Evolutionary conservation across 2,888 invertebrate genomes (phyloP).

Genomic region (Silvanus unidentatus): DNA sequence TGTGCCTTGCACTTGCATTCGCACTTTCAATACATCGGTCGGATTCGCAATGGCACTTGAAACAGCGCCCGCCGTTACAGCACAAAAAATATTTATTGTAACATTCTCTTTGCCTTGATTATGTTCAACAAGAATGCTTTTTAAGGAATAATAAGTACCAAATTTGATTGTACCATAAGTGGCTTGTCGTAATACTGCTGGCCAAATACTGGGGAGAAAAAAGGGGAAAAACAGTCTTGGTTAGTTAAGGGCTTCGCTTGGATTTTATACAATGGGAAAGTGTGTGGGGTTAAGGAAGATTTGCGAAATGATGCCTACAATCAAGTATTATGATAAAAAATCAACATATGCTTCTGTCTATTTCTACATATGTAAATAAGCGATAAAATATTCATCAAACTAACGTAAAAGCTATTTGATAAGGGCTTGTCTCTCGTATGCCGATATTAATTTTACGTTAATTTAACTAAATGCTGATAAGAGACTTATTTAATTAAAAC

Average conservation of each 20-base stretch:
- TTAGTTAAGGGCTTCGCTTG: too few species aligned
- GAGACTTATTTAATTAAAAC: neutral
- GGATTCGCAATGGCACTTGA: constrained; percentile 95
- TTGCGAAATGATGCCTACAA: neutral
- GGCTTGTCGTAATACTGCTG: constrained; percentile 86
- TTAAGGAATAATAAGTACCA: constrained; percentile 89
- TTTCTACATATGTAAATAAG: too few species aligned
- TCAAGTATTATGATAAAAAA: too few species aligned
- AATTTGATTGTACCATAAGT: constrained; percentile 96
- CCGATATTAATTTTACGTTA: too few species aligned
- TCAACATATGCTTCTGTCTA: too few species aligned
- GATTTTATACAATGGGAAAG: too few species aligned
- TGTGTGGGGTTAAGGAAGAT: neutral
- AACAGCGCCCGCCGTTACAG: constrained; percentile 78
- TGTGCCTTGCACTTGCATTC: constrained; percentile 77
- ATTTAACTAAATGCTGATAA: neutral
- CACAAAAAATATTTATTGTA: constrained; percentile 73
- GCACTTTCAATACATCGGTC: constrained; percentile 91
- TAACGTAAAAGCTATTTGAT: too few species aligned
- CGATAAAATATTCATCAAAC: too few species aligned
- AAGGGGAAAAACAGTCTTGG: constrained; percentile 9
- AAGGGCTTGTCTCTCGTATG: too few species aligned
- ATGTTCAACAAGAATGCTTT: constrained; percentile 59
- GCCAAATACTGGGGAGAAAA: constrained; percentile 66
- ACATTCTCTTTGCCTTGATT: constrained; percentile 52